Base-by-base conservation (phyloP, 2,113 vertebrate species). In the Pluvialis apricaria region DNA sequence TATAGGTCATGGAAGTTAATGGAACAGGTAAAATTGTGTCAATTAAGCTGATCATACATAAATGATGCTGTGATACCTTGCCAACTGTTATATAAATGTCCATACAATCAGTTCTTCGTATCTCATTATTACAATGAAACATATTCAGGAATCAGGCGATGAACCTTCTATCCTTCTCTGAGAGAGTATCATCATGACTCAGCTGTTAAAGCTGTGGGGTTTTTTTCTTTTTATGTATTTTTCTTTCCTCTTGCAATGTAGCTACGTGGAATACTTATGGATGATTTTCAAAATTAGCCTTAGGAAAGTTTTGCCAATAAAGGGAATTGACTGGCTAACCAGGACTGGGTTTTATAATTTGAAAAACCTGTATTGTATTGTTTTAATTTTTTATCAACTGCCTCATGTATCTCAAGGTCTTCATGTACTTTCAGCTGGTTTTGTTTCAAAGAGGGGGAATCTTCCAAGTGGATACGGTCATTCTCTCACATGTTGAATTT, bases 321-420 rank as follows among this genome's bases (percentile, higher is more conserved):
- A 89, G 49, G 52, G 78, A 89, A 91, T 83, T 88, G 86, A 92
- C 54, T 75, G 72, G 31, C 36, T 96, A 85, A 85, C 82, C 36
- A 82, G 57, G 52, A 31, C 75, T 65, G 36, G 65, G 52, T 12
- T 91, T 96, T 88, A 87, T 95, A 93, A 95, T 92, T 57, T 85
- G 42, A 95, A 96, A 97, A 94, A 87, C 40, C 40, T 96, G 78
- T 66, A 45, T 54, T 79, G 40, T 91, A 40, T 91, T 90, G 77
- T 75, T 95, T 82, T 68, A 78, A 51, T 83, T 82, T 93, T 96
- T 94, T 85, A 51, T 80, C 70, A 87, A 42, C 87, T 79, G 62
- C 19, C 52, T 89, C 69, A 58, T 20, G 66, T 64, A 65, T 71
- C 65, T 88, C 89, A 75, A 38, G 40, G 42, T 83, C 90, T 93